Evolutionary conservation across 1,140 invertebrate species (phyloP), one percentile per base, ranked within the genome.

Genomic region (Ips typographus): DNA sequence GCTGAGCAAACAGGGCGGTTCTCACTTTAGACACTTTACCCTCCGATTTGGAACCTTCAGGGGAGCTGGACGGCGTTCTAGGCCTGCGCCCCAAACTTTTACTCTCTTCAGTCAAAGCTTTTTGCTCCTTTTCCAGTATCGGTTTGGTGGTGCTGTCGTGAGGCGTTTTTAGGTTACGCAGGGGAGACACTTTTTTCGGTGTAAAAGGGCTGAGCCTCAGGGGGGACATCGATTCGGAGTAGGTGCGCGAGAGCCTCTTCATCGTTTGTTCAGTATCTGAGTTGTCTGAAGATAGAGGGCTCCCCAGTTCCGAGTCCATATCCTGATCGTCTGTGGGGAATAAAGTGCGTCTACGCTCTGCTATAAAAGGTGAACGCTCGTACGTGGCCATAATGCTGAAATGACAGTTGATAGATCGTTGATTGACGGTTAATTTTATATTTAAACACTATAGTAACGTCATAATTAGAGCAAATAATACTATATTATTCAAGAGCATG

Each of bases 141-240:
- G 73, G 37, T 52, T 74, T 75, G 3, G 70, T 64, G 43, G 71
- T 74, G 0, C 77, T 81, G 66, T 82, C 83, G 41, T 84, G 81
- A 7, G 85, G 85, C 2, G 85, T 86, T 74, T 84, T 85, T 22
- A 82, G 70, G 74, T 82, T 83, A 60, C 82, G 77, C 1, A 82
- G 80, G 1, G 83, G 83, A 0, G 84, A 84, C 49, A 80, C 65
- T 65, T 70, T 75, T 65, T 56, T 73, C 39, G 64, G 65, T 3
- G 68, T 73, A 61, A 40, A 38, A 49, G 59, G 70, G 56, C 71
- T 72, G 36, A 72, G 49, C 55, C 63, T 61, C 43, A 72, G 49
- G 40, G 71, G 70, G 4, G 69, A 71, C 65, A 72, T 73, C 38
- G 58, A 43, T 52, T 74, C 72, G 41, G 60, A 62, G 55, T 58